Percentiles rank a stretch among this genome's conserved stretches.
Evolutionary conservation across 1,140 invertebrate species (phyloP).

Genomic region (Sipha flava): DNA sequence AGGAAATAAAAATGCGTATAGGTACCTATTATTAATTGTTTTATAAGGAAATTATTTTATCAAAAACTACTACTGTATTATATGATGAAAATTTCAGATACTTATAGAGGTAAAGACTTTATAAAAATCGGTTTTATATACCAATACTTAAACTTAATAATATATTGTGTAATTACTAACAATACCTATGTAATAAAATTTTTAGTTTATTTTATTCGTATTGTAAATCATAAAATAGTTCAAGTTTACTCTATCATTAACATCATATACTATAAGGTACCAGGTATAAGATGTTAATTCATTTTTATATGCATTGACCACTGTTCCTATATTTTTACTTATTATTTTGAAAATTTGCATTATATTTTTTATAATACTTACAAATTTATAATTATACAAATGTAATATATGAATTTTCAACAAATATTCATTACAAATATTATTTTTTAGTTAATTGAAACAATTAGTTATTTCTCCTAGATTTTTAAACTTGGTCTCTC

Average conservation of each 20-base stretch:
- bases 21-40: background rate
- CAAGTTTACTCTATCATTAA: no score
- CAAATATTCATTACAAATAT: no score
- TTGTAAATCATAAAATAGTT: background rate
- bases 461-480: no score
- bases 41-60: background rate
- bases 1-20: background rate
- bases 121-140: no score
- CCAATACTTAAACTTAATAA: background rate
- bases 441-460: no score
- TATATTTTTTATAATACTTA: background rate
- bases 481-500: no score
- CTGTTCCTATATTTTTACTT: background rate
- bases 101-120: background rate
- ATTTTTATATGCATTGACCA: no score
- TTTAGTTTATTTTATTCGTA: background rate
- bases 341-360: background rate
- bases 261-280: background rate
- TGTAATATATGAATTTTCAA: background rate
- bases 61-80: background rate
- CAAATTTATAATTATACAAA: background rate
- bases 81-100: background rate
- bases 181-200: background rate
- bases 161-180: background rate
- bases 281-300: no score